These are phyloP conservation scores for Mythimna impura DNA, from an alignment of 2,888 invertebrate genomes.

Conservation along the genomic window DNA sequence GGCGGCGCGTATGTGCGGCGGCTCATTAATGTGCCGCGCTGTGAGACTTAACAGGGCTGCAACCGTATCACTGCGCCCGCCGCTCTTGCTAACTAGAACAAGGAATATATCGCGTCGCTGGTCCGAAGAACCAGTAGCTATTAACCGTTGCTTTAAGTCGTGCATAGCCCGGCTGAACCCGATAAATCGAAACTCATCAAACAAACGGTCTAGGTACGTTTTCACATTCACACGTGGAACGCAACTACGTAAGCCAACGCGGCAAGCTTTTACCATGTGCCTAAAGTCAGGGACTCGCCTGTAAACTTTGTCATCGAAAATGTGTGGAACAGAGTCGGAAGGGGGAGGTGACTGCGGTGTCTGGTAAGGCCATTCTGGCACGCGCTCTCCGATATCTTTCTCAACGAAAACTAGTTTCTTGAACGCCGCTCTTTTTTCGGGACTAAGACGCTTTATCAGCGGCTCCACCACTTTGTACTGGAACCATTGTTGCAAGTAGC, in stretches of 20 bases:
- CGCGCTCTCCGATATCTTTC: constrained; percentile 67
- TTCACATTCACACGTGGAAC: constrained; percentile 20
- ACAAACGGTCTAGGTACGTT: constrained; percentile 74
- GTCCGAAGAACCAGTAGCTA: constrained; percentile 71
- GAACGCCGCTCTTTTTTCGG: constrained; percentile 67
- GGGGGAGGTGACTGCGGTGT: constrained; percentile 50
- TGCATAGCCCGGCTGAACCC: constrained; percentile 75
- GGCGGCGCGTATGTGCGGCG: constrained; percentile 76
- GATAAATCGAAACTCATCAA: constrained; percentile 76
- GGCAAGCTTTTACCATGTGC: too few species aligned
- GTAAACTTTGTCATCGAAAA: constrained; percentile 45
- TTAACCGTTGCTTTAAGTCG: constrained; percentile 74
- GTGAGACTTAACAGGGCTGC: constrained; percentile 72
- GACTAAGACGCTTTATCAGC: constrained; percentile 70
- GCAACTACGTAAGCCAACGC: too few species aligned
- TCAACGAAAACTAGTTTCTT: constrained; percentile 75
- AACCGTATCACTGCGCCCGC: constrained; percentile 72
- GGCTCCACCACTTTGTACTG: constrained; percentile 75
- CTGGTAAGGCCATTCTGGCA: constrained; percentile 71
- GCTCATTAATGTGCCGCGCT: constrained; percentile 74
- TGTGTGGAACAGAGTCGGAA: constrained; percentile 1
- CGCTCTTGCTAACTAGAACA: constrained; percentile 81
- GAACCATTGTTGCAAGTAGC: constrained; percentile 72
- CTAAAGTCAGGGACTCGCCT: too few species aligned
- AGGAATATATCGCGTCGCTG: constrained; percentile 79